These are phyloP conservation scores for Dendroctonus ponderosae DNA, from an alignment of 1,140 invertebrate species.

Conservation along the genomic window DNA sequence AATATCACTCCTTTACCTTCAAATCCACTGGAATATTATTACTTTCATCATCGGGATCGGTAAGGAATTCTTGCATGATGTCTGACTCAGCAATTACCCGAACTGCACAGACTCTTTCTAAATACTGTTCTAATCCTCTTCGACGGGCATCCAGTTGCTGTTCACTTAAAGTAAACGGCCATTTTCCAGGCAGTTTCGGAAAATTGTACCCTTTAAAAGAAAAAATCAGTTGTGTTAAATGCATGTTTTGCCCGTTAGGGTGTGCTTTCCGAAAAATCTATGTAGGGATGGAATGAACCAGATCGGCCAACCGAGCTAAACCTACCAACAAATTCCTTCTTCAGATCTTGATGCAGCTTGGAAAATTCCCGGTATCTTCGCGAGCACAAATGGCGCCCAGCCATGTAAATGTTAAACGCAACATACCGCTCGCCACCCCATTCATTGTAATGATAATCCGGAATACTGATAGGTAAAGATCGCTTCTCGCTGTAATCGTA, in stretches of 20 bases:
- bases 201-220: conserved; percentile 87
- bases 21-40: conserved; percentile 88
- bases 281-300: too few relatives aligned
- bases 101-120: conserved; percentile 98
- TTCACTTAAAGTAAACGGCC: conserved; percentile 94
- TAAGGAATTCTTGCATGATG: conserved; percentile 95
- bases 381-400: conserved; percentile 94
- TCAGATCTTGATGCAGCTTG: conserved; percentile 83
- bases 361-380: conserved; percentile 94
- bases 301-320: not conserved
- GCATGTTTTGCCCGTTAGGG: too few relatives aligned
- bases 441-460: conserved; percentile 86
- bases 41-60: conserved; percentile 85
- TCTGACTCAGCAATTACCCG: conserved; percentile 97
- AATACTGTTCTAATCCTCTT: conserved; percentile 92
- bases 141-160: conserved; percentile 94
- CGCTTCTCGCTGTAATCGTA: conserved; percentile 98
- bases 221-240: too few relatives aligned
- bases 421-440: conserved; percentile 87
- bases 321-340: conserved; percentile 88
- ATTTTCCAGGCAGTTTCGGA: conserved; percentile 97
- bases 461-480: conserved; percentile 96
- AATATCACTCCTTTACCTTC: conserved; percentile 61
- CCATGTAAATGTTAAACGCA: conserved; percentile 99
- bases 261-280: too few relatives aligned